Conservation (phyloP, 2,888 invertebrate species). For the Graphium colonna region DNA sequence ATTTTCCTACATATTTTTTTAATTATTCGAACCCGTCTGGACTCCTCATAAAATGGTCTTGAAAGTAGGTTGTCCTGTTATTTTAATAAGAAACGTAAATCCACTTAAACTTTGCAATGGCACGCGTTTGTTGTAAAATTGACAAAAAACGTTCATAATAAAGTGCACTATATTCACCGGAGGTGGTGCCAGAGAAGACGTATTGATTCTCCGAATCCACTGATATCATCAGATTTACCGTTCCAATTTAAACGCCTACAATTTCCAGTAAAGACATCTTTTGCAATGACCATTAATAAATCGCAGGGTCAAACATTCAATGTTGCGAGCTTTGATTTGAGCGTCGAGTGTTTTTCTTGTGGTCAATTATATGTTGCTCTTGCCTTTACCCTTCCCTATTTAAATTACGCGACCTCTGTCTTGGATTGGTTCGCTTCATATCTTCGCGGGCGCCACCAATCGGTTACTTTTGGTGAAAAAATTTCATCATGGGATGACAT, state of each 20-base stretch:
- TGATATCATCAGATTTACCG: constrained; percentile 31
- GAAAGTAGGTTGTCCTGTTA: constrained; percentile 34
- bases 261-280: constrained; percentile 28
- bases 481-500: too few species aligned
- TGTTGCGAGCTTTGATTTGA: constrained; percentile 25
- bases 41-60: constrained; percentile 31
- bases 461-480: too few species aligned
- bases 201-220: constrained; percentile 27
- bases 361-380: neutral
- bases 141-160: constrained; percentile 33
- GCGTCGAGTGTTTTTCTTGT: constrained; percentile 17
- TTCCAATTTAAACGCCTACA: constrained; percentile 32
- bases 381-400: constrained; percentile 12
- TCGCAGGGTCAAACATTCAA: constrained; percentile 25
- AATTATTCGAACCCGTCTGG: constrained; percentile 29
- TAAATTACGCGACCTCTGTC: too few species aligned
- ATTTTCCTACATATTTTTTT: constrained; percentile 26
- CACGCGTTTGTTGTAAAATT: constrained; percentile 30
- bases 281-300: constrained; percentile 27
- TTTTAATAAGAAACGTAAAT: constrained; percentile 33
- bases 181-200: constrained; percentile 10
- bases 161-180: constrained; percentile 34
- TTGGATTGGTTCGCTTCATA: too few species aligned
- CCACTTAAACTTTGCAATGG: constrained; percentile 27
- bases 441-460: too few species aligned